Conservation (phyloP, 2,888 invertebrate genomes). For the Amblyjoppa proteus region DNA sequence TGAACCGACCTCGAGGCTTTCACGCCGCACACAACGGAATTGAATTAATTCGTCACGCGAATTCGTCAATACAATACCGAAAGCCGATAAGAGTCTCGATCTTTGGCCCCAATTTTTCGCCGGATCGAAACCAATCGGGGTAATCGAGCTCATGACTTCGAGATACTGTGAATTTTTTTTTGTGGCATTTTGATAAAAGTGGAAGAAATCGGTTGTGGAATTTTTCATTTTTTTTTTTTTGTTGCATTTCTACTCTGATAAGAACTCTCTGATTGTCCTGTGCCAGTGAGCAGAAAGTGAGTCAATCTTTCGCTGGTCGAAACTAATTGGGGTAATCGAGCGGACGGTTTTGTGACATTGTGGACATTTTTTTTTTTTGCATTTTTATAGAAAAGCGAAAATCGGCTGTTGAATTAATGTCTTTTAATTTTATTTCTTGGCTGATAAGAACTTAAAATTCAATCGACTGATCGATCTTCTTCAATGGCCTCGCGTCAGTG, state of each 20-base stretch:
- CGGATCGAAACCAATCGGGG: not conserved
- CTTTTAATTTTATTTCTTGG: no score
- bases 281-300: no score
- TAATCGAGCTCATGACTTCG: not conserved
- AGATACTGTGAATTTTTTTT: not conserved
- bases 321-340: no score
- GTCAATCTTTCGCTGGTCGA: no score
- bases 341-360: no score
- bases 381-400: no score
- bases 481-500: not conserved
- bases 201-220: not conserved
- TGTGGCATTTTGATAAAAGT: not conserved
- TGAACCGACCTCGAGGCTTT: not conserved
- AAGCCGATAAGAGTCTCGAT: conserved; percentile 9
- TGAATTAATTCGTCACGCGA: conserved; percentile 45
- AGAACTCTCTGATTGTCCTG: no score
- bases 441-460: not conserved
- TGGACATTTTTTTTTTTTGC: not conserved
- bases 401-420: no score
- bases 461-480: not conserved
- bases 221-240: not conserved
- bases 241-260: no score
- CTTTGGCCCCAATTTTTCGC: not conserved
- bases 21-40: conserved; percentile 12
- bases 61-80: conserved; percentile 12